Evolutionary conservation across 2,888 invertebrate genomes (phyloP).

Genomic region (Rhagonycha lutea): DNA sequence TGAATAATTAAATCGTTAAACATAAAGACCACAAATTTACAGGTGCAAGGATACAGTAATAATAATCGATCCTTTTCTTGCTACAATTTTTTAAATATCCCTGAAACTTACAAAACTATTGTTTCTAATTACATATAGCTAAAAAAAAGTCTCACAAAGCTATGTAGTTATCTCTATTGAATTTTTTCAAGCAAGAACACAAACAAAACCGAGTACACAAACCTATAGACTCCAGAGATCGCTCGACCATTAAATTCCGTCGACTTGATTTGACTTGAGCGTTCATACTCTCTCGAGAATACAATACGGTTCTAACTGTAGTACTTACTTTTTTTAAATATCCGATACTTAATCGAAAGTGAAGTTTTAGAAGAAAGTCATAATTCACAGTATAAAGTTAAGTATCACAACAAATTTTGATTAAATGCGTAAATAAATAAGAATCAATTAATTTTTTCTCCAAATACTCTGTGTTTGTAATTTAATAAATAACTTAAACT

Average conservation of each 20-base stretch:
- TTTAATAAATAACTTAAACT: background rate
- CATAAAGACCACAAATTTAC: constrained; percentile 6
- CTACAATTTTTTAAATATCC: background rate
- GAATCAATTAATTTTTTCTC: background rate
- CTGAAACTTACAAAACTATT: background rate
- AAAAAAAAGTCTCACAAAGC: background rate
- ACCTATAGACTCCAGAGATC: constrained; percentile 7
- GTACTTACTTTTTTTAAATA: background rate
- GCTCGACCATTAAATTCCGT: constrained; percentile 15
- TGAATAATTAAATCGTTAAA: constrained; percentile 18
- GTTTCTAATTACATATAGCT: background rate
- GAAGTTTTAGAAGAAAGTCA: background rate
- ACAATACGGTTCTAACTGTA: constrained; percentile 4
- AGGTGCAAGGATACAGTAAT: background rate
- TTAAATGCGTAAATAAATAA: background rate
- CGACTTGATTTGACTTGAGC: constrained; percentile 20
- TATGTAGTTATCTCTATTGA: background rate
- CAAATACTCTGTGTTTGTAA: background rate
- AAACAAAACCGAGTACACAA: constrained; percentile 10
- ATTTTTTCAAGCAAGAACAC: constrained; percentile 13
- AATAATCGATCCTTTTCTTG: background rate
- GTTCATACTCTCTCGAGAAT: constrained; percentile 6
- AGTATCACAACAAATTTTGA: too few species aligned
- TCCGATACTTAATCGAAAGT: background rate
- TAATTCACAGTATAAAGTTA: too few species aligned